phyloP scores from a whole-genome alignment of 2,113 vertebrate genomes.

The Dipodomys merriami region DNA sequence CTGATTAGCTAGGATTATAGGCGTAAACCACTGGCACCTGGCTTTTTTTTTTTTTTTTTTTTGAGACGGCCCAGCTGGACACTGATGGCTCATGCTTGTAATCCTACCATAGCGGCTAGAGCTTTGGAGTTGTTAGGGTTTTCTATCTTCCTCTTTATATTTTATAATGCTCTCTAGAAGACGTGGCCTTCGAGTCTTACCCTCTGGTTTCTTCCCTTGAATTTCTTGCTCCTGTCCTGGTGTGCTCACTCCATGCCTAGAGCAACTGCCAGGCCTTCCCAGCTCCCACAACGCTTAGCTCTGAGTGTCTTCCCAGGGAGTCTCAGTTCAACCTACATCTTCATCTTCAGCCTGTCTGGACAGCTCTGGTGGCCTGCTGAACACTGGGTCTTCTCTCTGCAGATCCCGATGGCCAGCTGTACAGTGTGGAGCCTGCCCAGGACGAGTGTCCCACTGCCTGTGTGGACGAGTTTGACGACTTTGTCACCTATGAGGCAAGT shows the following conservation, averaged over 20 bases:
- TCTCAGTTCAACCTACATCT: background rate
- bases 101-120: background rate
- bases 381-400: background rate
- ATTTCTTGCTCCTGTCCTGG: background rate
- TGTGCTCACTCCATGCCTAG: background rate
- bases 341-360: no score
- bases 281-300: background rate
- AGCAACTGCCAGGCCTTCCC: background rate
- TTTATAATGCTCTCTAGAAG: fast-evolving
- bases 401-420: conserved; percentile 92
- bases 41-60: no score
- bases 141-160: background rate
- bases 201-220: fast-evolving
- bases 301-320: no score
- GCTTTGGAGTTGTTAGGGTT: background rate
- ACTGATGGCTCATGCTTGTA: no score
- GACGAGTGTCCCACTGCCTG: conserved; percentile 90
- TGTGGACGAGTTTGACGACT: conserved; percentile 93
- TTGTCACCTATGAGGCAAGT: conserved; percentile 92
- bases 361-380: background rate
- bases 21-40: no score
- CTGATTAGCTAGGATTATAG: no score
- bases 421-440: conserved; percentile 87
- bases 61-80: no score
- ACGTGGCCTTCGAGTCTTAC: background rate